Conservation (phyloP, 2,888 invertebrate species). For the Phengaris alcon region DNA sequence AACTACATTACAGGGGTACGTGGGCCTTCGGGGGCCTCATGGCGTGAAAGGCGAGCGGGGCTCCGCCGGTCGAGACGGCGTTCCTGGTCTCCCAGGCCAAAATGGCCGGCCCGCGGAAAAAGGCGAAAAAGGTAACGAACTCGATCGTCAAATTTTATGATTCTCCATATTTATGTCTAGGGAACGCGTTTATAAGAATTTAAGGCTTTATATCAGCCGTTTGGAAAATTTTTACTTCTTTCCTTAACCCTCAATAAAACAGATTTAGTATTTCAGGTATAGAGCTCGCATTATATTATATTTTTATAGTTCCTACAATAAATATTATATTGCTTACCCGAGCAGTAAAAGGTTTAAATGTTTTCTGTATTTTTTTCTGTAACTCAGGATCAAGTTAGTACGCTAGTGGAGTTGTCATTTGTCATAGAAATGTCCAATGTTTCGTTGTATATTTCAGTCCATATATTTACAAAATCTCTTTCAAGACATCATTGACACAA, state of each 20-base stretch:
- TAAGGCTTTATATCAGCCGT: conserved; percentile 69
- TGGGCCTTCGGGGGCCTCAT: conserved; percentile 77
- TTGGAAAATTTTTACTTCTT: conserved; percentile 69
- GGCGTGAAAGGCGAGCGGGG: conserved; percentile 84
- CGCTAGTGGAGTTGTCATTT: background rate
- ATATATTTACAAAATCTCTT: background rate
- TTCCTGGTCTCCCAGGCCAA: conserved; percentile 79
- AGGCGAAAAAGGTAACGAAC: conserved; percentile 84
- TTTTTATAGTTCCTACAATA: conserved; percentile 57
- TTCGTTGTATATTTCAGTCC: background rate
- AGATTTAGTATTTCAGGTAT: conserved; percentile 36
- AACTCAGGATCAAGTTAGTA: background rate
- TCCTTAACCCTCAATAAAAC: conserved; percentile 43
- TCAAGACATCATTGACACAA: background rate
- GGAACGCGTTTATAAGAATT: conserved; percentile 68
- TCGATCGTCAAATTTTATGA: conserved; percentile 78
- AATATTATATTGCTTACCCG: conserved; percentile 14
- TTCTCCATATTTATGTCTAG: conserved; percentile 70
- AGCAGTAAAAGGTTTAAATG: conserved; percentile 44
- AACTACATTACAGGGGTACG: conserved; percentile 68
- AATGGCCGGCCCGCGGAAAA: conserved; percentile 84
- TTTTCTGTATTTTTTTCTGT: conserved; percentile 41
- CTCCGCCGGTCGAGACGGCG: conserved; percentile 83
- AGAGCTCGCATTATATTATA: conserved; percentile 62
- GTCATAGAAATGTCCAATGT: background rate